Evolutionary conservation across 2,888 invertebrate species (phyloP).

Genomic region (Embidobia sp.): DNA sequence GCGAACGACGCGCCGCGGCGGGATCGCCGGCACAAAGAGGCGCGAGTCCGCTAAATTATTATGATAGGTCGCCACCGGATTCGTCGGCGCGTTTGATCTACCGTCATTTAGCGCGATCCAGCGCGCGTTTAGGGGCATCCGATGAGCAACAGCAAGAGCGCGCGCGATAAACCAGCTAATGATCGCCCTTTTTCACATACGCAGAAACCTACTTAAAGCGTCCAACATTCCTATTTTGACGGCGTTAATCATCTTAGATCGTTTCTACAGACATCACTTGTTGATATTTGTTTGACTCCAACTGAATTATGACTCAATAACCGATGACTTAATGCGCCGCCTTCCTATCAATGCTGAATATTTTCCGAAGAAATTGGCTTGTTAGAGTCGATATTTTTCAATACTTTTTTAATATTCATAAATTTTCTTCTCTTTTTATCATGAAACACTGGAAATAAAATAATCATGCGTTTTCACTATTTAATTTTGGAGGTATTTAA

Average conservation of each 20-base stretch:
- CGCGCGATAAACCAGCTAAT: slow-evolving; percentile 63
- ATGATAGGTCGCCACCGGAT: slow-evolving; percentile 81
- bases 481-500: too few relatives aligned
- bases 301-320: slow-evolving; percentile 21
- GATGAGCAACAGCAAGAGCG: slow-evolving; percentile 28
- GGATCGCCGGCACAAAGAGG: slow-evolving; percentile 79
- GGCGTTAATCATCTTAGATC: slow-evolving; percentile 35
- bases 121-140: slow-evolving; percentile 77
- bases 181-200: slow-evolving; percentile 63
- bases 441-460: too few relatives aligned
- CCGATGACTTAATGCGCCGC: slow-evolving; percentile 1
- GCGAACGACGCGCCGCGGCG: slow-evolving; percentile 56
- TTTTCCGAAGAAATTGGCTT: too few relatives aligned
- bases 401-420: too few relatives aligned
- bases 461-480: too few relatives aligned
- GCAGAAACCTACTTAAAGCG: slow-evolving; percentile 54
- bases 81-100: slow-evolving; percentile 80
- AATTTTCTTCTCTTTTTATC: too few relatives aligned
- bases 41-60: slow-evolving; percentile 81
- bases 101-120: slow-evolving; percentile 81
- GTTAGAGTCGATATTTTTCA: too few relatives aligned
- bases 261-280: slow-evolving; percentile 18
- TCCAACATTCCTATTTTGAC: slow-evolving; percentile 39
- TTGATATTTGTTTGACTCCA: slow-evolving; percentile 12
- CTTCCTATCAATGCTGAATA: too few relatives aligned